These are phyloP conservation scores for Cebus imitator DNA, from an alignment of 2,113 vertebrate species.

Conservation along the genomic window DNA sequence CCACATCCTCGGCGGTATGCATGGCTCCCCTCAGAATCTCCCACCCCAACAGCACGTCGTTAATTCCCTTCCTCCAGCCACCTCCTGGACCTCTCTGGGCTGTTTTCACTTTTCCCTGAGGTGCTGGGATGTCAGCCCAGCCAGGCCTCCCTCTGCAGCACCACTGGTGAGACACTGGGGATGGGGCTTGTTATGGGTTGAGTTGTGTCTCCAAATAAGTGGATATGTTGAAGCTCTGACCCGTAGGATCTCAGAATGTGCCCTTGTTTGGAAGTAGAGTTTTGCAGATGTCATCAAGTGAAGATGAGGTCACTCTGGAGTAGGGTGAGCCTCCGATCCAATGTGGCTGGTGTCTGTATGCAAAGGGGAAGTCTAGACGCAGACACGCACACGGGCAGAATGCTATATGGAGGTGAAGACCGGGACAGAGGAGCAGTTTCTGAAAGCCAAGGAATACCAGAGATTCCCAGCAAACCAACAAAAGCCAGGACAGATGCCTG, in stretches of 20 bases:
- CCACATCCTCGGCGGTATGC: fast-evolving
- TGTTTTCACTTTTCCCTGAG: background rate
- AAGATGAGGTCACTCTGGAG: background rate
- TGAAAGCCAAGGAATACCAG: background rate
- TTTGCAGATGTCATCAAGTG: background rate
- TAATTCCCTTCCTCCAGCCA: too few species aligned
- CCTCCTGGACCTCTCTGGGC: fast-evolving
- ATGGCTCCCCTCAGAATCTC: background rate
- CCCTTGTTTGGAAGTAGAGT: background rate
- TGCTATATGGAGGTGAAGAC: background rate
- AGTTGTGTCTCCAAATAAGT: too few species aligned
- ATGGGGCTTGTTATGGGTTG: fast-evolving
- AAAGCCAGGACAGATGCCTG: background rate
- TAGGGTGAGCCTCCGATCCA: background rate
- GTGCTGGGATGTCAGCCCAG: background rate
- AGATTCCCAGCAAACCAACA: background rate
- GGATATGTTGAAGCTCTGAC: too few species aligned
- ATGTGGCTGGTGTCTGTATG: background rate
- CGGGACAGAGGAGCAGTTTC: background rate
- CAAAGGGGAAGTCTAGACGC: background rate
- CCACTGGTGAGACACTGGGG: background rate
- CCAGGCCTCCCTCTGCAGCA: too few species aligned
- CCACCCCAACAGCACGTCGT: background rate
- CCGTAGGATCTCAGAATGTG: background rate
- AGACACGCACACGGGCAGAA: fast-evolving